Conservation (phyloP, 2,797 vertebrate genomes). For the Tauraco hartlaubi region DNA sequence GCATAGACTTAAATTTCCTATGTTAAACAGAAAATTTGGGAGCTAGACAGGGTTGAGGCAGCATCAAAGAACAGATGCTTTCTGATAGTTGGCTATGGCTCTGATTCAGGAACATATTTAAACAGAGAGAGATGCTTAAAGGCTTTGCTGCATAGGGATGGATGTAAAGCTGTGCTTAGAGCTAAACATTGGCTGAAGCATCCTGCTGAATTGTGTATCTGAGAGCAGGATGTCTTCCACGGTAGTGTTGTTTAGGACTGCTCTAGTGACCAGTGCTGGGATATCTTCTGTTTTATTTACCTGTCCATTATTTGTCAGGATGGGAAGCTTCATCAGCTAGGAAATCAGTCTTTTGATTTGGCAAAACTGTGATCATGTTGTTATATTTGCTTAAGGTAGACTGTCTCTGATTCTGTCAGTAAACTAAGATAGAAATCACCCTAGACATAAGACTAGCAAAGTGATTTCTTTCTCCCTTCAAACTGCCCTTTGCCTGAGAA, state of each 20-base stretch:
- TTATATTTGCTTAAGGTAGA: neutral
- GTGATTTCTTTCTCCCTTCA: neutral
- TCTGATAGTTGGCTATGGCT: conserved; percentile 21
- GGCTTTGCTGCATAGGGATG: neutral
- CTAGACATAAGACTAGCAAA: neutral
- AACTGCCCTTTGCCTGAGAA: neutral
- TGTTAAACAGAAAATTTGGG: conserved; percentile 7
- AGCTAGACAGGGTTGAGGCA: conserved; percentile 33
- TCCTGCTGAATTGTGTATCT: neutral
- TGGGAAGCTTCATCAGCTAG: neutral
- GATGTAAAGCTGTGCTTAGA: neutral
- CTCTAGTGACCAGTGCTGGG: neutral
- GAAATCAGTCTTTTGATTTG: neutral
- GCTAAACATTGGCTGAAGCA: neutral
- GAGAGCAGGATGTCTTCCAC: neutral
- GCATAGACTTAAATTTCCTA: neutral
- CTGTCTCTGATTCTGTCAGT: neutral
- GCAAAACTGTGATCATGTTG: neutral
- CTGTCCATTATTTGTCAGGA: neutral
- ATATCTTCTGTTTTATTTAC: neutral
- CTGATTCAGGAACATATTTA: conserved; percentile 24
- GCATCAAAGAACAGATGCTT: conserved; percentile 46
- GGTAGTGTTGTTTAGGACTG: neutral
- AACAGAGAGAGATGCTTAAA: neutral
- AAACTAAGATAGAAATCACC: neutral